phyloP scores from a whole-genome alignment of 2,797 vertebrate genomes.

The Euthynnus affinis region DNA sequence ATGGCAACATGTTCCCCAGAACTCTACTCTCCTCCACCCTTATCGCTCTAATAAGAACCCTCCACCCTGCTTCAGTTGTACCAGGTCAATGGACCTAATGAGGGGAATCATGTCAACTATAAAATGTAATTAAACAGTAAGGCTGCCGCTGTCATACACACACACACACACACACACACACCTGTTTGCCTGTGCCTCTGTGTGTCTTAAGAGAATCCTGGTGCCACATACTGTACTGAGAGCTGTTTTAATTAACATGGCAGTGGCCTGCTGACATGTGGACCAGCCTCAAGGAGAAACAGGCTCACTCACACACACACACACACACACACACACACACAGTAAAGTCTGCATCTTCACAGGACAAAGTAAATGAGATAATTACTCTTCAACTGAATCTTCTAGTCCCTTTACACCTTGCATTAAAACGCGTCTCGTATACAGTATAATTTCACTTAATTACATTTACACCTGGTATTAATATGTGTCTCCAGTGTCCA shows the following conservation, averaged over 20 bases:
- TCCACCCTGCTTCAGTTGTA: background rate
- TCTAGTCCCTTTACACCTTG: no score
- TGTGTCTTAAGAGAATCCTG: background rate
- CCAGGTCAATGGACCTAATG: slow-evolving; percentile 30
- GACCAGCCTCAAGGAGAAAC: background rate
- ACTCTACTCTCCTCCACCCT: background rate
- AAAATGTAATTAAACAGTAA: slow-evolving; percentile 39
- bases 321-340: no score
- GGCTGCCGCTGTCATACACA: slow-evolving; percentile 21
- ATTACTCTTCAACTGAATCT: background rate
- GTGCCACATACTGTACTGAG: background rate
- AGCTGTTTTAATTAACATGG: slow-evolving; percentile 40
- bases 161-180: slow-evolving; percentile 8
- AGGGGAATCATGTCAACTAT: slow-evolving; percentile 41
- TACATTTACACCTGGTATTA: no score
- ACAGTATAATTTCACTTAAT: no score
- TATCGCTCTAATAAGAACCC: slow-evolving; percentile 3
- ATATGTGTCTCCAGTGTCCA: no score
- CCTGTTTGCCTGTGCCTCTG: background rate
- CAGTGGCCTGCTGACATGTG: slow-evolving; percentile 9
- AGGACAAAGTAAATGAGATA: background rate
- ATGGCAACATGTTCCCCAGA: background rate
- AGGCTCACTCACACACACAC: background rate
- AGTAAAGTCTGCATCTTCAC: background rate
- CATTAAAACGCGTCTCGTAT: no score